Evolutionary conservation across 2,797 vertebrate genomes (phyloP), one percentile per base, ranked within the genome.

Genomic region (Danio aesculapii): DNA sequence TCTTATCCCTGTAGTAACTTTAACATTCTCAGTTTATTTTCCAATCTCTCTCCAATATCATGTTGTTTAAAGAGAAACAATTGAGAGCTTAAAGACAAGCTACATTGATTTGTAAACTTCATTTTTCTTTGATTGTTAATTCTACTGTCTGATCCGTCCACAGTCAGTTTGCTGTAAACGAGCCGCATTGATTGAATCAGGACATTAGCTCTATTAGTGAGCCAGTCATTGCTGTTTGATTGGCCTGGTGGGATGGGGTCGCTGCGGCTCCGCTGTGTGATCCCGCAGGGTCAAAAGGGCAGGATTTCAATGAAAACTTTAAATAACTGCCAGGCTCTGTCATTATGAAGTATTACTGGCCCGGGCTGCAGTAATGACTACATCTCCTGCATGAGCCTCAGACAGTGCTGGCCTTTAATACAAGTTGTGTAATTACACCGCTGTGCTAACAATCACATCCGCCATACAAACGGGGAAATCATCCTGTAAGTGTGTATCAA

Each of bases 371-470:
- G 83, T 84, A 86, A 83, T 86, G 79, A 86, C 81, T 58, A 76
- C 64, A 86, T 86, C 79, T 83, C 83, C 62, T 75, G 63, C 87
- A 87, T 92, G 89, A 91, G 89, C 91, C 89, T 90, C 89, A 92
- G 86, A 89, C 91, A 89, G 69, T 86, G 84, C 91, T 91, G 85
- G 87, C 92, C 93, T 94, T 92, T 94, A 94, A 94, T 93, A 93
- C 87, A 91, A 87, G 86, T 82, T 86, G 89, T 92, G 92, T 89
- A 93, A 94, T 94, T 93, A 93, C 89, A 93, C 91, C 87, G 88
- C 90, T 86, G 88, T 82, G 88, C 89, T 89, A 91, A 90, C 77
- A 78, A 91, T 92, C 90, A 89, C 86, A 93, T 93, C 91, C 90
- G 90, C 87, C 87, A 89, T 88, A 84, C 21, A 88, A 89, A 83